These are phyloP conservation scores for Odontamblyopus lacepedii DNA, from an alignment of 2,797 vertebrate species.

Conservation along the genomic window DNA sequence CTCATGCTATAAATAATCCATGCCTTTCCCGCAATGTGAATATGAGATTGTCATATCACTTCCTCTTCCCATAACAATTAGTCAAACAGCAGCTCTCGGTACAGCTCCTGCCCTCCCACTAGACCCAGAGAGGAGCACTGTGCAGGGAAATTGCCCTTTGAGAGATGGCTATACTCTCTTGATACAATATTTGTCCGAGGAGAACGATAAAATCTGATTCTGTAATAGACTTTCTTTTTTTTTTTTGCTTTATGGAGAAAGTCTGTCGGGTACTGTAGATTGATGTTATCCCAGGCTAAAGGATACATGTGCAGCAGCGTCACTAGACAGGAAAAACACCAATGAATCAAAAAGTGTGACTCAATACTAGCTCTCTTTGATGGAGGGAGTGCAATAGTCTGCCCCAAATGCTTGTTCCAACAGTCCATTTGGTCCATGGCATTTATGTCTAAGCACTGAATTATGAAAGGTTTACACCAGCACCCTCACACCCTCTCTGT, in stretches of 20 bases:
- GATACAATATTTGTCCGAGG: constrained; percentile 54
- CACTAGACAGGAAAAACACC: constrained; percentile 35
- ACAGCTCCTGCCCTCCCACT: constrained; percentile 50
- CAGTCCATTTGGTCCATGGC: constrained; percentile 23
- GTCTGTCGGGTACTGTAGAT: constrained; percentile 19
- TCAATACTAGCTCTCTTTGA: constrained; percentile 23
- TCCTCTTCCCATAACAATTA: constrained; percentile 73
- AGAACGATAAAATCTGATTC: constrained; percentile 37
- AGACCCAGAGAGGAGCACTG: constrained; percentile 52
- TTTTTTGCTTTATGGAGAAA: constrained; percentile 33
- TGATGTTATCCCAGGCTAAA: constrained; percentile 48
- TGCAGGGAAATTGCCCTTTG: constrained; percentile 67
- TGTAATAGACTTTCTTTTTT: constrained; percentile 28
- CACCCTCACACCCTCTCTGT: not conserved
- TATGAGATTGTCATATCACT: constrained; percentile 70
- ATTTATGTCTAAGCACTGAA: constrained; percentile 44
- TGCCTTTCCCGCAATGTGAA: constrained; percentile 55
- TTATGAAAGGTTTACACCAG: not conserved
- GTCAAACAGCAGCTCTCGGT: constrained; percentile 67
- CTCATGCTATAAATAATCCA: constrained; percentile 67
- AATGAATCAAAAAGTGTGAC: constrained; percentile 30
- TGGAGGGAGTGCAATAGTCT: constrained; percentile 17
- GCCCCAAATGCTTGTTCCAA: constrained; percentile 30
- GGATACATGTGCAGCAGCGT: constrained; percentile 37
- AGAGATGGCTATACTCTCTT: constrained; percentile 52